Evolutionary conservation across 2,113 vertebrate genomes (phyloP).

Genomic region (Oreochromis niloticus): DNA sequence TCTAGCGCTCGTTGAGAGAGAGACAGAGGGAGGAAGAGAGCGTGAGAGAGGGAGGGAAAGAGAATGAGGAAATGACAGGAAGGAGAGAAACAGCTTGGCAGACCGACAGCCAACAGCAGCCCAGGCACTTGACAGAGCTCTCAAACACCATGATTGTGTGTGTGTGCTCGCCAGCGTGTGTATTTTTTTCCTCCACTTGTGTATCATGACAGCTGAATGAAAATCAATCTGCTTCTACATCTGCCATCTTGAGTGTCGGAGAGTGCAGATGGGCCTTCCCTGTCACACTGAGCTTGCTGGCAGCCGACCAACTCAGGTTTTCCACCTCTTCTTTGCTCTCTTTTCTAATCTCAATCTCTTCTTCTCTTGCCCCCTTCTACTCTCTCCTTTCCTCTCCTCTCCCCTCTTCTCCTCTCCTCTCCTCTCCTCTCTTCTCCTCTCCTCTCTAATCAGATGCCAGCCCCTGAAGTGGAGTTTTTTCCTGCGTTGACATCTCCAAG

Average conservation of each 20-base stretch:
- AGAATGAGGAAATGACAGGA: constrained; percentile 67
- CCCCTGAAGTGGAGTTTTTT: constrained; percentile 48
- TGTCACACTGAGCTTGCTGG: constrained; percentile 55
- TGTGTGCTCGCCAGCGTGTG: background rate
- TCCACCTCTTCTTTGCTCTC: constrained; percentile 38
- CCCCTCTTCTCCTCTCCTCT: background rate
- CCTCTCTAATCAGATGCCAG: constrained; percentile 52
- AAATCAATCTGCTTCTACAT: constrained; percentile 72
- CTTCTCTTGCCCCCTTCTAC: background rate
- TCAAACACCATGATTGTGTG: constrained; percentile 52
- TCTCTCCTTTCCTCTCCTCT: background rate
- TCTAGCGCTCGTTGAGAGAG: constrained; percentile 30
- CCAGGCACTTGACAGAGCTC: constrained; percentile 60
- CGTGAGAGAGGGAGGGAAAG: constrained; percentile 19
- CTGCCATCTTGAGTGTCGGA: constrained; percentile 67
- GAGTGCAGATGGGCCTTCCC: constrained; percentile 68
- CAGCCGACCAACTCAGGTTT: constrained; percentile 54
- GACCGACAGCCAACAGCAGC: constrained; percentile 61
- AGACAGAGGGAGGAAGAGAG: constrained; percentile 27
- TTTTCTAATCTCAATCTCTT: constrained; percentile 1
- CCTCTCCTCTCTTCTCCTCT: background rate
- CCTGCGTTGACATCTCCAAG: constrained; percentile 49
- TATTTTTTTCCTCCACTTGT: constrained; percentile 46
- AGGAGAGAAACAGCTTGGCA: constrained; percentile 64
- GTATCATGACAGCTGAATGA: constrained; percentile 66